Conservation (phyloP, 2,888 invertebrate genomes). For the Elmis aenea region DNA sequence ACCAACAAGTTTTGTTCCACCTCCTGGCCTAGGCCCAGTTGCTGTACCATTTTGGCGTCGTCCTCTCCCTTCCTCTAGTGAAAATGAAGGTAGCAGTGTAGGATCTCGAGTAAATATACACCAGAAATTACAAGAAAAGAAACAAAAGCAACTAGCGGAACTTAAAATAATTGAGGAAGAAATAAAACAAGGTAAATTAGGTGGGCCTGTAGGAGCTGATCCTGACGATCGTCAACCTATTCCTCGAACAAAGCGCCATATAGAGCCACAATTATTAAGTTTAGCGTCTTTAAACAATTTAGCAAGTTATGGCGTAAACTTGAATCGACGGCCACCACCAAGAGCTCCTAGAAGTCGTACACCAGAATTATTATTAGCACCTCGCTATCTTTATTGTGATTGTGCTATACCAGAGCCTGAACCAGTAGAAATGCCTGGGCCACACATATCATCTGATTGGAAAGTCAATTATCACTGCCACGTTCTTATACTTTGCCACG, state of each 20-base stretch:
- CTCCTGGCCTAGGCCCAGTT: slow-evolving; percentile 51
- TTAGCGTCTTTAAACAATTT: slow-evolving; percentile 44
- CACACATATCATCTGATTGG: slow-evolving; percentile 59
- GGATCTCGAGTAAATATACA: slow-evolving; percentile 77
- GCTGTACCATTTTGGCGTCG: slow-evolving; percentile 70
- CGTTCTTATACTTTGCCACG: slow-evolving; percentile 80
- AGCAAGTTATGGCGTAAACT: slow-evolving; percentile 44
- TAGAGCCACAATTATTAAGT: slow-evolving; percentile 56
- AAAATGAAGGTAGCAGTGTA: slow-evolving; percentile 70
- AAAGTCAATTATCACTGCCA: slow-evolving; percentile 75
- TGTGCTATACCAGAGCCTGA: slow-evolving; percentile 43
- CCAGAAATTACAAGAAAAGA: slow-evolving; percentile 82
- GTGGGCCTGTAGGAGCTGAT: slow-evolving; percentile 51
- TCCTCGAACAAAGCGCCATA: slow-evolving; percentile 62
- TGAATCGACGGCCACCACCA: slow-evolving; percentile 39
- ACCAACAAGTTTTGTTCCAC: slow-evolving; percentile 83
- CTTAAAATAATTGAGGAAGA: slow-evolving; percentile 79
- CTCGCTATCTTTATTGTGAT: slow-evolving; percentile 61
- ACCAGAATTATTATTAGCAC: slow-evolving; percentile 73
- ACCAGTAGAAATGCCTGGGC: slow-evolving; percentile 35
- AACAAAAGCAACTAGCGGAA: slow-evolving; percentile 81
- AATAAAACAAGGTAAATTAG: slow-evolving; percentile 77
- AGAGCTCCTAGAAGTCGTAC: slow-evolving; percentile 58
- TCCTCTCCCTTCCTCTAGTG: slow-evolving; percentile 66
- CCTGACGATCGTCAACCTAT: slow-evolving; percentile 60